Evolutionary conservation across 2,113 vertebrate species (phyloP), one percentile per base, ranked within the genome.

Genomic region (Lontra canadensis): DNA sequence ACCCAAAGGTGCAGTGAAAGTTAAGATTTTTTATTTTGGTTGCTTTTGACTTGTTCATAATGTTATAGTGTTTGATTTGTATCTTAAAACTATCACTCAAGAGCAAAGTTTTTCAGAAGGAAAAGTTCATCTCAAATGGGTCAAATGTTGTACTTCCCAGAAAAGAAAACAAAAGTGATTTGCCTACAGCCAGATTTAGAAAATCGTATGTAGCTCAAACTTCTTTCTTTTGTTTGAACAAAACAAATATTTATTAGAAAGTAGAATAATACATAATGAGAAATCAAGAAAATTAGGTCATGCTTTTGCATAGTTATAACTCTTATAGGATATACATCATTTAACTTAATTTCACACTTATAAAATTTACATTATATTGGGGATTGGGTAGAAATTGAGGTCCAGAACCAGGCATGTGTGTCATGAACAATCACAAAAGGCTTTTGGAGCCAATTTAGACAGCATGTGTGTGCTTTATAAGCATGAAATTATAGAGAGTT

Each of bases 271-370:
- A 63, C 0, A 1, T 59, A 69, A 29, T 78, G 90, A 96, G 36
- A 73, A 89, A 94, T 92, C 34, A 95, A 96, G 49, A 57, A 82
- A 98, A 82, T 81, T 67, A 49, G 55, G 42, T n/a, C 25, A 65
- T 21, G 8, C 4, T 71, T 81, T 88, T 90, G 13, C 52, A 78
- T 55, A 83, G 17, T 79, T 95, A 36, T 2, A 61, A 74, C 18
- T 90, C 36, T 76, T 81, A 59, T 13, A 87, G 31, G 61, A 87
- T 65, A 90, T 29, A 55, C 39, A 96, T 73, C 47, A 59, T 85
- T 95, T 91, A 94, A 94, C 49, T 97, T 94, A 78, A 96, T 95
- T 95, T 97, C 94, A 96, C 74, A 92, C 31, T 86, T 95, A 63
- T 8, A 84, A 90, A 65, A 92, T 92, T 39, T 87, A 65, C 26